A percentile compares a stretch with the other conserved stretches of the same genome.
Conservation (phyloP, 2,113 vertebrate species). For the Thunnus thynnus region DNA sequence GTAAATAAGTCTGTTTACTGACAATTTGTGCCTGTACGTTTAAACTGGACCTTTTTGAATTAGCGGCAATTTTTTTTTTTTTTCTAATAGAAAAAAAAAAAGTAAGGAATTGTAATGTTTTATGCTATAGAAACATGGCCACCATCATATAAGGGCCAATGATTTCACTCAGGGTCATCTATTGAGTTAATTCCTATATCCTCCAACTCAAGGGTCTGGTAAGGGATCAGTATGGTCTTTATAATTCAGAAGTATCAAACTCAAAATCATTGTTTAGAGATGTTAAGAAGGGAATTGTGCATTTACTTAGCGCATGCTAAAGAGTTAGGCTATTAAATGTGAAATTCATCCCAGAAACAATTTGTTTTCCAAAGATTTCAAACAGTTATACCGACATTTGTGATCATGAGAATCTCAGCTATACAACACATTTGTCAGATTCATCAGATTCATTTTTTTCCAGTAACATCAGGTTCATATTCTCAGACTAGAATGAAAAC, state of each 20-base stretch:
- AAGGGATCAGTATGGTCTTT: slow-evolving; percentile 67
- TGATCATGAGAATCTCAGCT: slow-evolving; percentile 54
- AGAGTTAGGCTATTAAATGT: slow-evolving; percentile 54
- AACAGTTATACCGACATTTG: slow-evolving; percentile 51
- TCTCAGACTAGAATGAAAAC: background rate
- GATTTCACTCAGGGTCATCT: slow-evolving; percentile 84
- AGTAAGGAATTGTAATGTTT: slow-evolving; percentile 67
- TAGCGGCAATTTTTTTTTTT: slow-evolving; percentile 48
- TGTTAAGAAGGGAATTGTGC: slow-evolving; percentile 74
- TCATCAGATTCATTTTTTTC: slow-evolving; percentile 1
- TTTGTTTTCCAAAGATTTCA: slow-evolving; percentile 16
- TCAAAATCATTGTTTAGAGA: slow-evolving; percentile 58
- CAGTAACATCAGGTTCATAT: background rate
- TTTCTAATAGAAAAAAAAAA: slow-evolving; percentile 52
- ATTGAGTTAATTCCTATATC: slow-evolving; percentile 69
- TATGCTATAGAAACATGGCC: slow-evolving; percentile 73
- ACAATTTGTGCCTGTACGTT: slow-evolving; percentile 83
- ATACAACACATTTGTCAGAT: slow-evolving; percentile 5
- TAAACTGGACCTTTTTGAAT: slow-evolving; percentile 81
- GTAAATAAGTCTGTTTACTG: slow-evolving; percentile 82
- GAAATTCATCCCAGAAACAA: slow-evolving; percentile 26
- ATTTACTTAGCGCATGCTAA: slow-evolving; percentile 40
- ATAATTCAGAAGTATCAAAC: slow-evolving; percentile 56
- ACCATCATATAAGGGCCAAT: slow-evolving; percentile 75
- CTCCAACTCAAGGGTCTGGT: slow-evolving; percentile 68